Evolutionary conservation across 2,113 vertebrate species (phyloP).

Genomic region (Otus sunia): DNA sequence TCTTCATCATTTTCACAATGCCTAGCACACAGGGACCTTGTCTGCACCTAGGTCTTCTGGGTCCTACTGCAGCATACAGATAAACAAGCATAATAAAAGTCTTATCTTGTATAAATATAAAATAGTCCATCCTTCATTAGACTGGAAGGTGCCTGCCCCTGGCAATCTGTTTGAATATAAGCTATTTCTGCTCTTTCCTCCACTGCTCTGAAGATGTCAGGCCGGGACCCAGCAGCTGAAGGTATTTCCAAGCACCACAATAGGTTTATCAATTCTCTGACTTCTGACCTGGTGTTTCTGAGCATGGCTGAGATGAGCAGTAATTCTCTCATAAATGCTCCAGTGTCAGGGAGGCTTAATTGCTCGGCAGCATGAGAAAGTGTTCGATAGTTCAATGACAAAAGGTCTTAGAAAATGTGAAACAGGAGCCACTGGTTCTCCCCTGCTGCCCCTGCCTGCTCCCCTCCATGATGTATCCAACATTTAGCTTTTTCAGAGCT

Average conservation of each 20-base stretch:
- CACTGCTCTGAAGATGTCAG: background rate
- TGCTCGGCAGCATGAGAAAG: background rate
- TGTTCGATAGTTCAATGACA: conserved; percentile 35
- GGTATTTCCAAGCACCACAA: background rate
- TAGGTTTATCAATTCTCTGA: conserved; percentile 37
- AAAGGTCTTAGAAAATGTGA: background rate
- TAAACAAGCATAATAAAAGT: background rate
- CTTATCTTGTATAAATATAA: background rate
- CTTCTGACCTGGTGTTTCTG: conserved; percentile 39
- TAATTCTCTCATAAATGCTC: conserved; percentile 25
- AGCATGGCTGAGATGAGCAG: background rate
- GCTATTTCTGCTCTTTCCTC: background rate
- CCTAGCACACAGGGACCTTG: background rate
- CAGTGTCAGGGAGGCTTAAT: conserved; percentile 36
- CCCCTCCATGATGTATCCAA: background rate
- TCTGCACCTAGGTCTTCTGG: background rate
- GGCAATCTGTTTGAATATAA: background rate
- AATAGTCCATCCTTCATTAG: background rate
- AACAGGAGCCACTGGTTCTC: background rate
- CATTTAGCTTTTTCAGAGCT: background rate
- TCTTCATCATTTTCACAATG: background rate
- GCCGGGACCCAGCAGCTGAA: rapidly evolving
- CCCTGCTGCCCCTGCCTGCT: background rate
- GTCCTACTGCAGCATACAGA: background rate
- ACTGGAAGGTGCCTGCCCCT: background rate